Base-by-base conservation (phyloP, 1,140 invertebrate genomes). In the Trissolcus basalis region DNA sequence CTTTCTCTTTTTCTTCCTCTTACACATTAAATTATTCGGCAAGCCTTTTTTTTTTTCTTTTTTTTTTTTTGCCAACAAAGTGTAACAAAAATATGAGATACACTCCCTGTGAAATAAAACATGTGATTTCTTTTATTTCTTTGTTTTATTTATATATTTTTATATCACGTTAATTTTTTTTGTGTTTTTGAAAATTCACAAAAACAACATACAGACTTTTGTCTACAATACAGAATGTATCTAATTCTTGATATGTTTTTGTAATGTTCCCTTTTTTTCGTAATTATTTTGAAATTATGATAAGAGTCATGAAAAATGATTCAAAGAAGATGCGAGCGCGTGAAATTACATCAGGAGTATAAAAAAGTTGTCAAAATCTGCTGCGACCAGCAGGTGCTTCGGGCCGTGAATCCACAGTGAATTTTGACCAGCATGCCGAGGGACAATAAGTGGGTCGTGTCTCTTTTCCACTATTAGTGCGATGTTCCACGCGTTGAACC, bases 371-470 rank as follows among this genome's bases (percentile, higher is more conserved):
- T 72, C 61, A 0, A 35, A 65, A 47, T 61, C 13, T 44, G 15
- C 41, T 10, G 44, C 45, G 63, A 54, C 53, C 54, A 63, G 44
- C 59, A 63, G 68, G 59, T 63, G 68, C 59, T 47, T 2, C 47
- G 32, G 15, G 63, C 59, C 51, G 53, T 71, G 68, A 63, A 63
- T 70, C 58, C 68, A 61, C 68, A 50, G 63, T 63, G 68, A 71
- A 71, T 63, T 71, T 71, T 71, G 68, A 71, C 59, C 68, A 53
- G 58, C 41, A 44, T 9, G 39, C 13, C 35, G 39, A 55, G 58
- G 36, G 59, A 71, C 59, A 64, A 63, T 71, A 71, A 58, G 51
- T 71, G 58, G 67, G 67, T 70, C 67, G 55, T 35, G 53, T 71
- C 47, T 50, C 53, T 67, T 67, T 65, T 58, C 47, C 47, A 15